phyloP scores from a whole-genome alignment of 2,113 vertebrate species.

The Coturnix japonica region DNA sequence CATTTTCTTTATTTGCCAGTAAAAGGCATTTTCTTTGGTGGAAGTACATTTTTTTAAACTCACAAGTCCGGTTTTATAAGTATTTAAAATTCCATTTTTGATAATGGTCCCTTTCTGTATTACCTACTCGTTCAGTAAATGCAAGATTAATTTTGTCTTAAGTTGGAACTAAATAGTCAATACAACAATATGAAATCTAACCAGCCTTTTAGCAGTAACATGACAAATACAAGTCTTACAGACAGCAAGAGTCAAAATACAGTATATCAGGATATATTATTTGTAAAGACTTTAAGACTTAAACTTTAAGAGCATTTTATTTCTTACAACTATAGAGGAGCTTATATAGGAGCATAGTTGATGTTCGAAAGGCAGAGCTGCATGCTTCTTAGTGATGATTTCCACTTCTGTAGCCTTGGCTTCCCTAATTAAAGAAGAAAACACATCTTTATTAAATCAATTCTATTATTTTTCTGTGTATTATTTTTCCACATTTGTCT shows the following conservation, averaged over 20 bases:
- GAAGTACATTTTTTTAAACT: not conserved
- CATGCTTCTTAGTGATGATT: not conserved
- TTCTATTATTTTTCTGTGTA: not conserved
- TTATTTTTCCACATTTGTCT: not conserved
- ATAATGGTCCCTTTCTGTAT: not conserved
- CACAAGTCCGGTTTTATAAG: not conserved
- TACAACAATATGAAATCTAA: not conserved
- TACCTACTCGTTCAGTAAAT: not conserved
- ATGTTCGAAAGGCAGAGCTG: not conserved
- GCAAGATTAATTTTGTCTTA: not conserved
- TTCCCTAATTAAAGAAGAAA: conserved; percentile 57
- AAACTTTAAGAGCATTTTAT: not conserved
- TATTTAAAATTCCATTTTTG: not conserved
- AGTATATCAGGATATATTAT: not conserved
- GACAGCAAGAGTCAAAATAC: not conserved
- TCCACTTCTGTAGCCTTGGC: not conserved
- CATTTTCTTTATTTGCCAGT: not conserved
- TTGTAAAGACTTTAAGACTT: too few species aligned
- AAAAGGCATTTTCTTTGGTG: conserved; percentile 37
- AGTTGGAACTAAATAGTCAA: not conserved
- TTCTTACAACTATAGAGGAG: not conserved
- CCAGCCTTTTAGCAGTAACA: not conserved
- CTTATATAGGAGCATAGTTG: not conserved
- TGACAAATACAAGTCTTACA: not conserved
- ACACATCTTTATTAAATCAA: not conserved